Base-by-base conservation (phyloP, 2,113 vertebrate genomes). In the Pipra filicauda region DNA sequence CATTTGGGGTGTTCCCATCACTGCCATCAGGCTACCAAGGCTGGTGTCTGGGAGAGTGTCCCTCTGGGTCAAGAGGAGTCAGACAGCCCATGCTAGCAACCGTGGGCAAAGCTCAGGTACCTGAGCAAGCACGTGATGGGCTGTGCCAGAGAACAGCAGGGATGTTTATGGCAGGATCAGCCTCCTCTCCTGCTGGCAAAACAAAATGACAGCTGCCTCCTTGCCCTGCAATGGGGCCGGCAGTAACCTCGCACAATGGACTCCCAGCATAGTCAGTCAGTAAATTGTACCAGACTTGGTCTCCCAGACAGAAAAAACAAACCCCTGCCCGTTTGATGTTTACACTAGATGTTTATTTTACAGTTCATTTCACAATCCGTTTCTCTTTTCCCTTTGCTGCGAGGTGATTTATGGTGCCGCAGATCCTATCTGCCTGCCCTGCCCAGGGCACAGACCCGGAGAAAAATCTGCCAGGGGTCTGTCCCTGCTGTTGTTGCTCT, bases 261-360 rank as follows among this genome's bases (percentile, higher is more conserved):
- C 73, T 66, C 73, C 20, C 4, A 4, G 65, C 39, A 41, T 0
- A 89, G 27, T 30, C 55, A 86, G 76, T 39, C 93, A 61, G 48
- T 17, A 81, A 74, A 55, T 58, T 62, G 30, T 59, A 22, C 48
- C 3, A 10, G 84, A 74, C 77, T 75, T 75, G 84, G 84, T 62
- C 84, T 91, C 52, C 75, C 93, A 95, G 93, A 95, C 94, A 92
- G 94, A 82, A 87, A 96, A 85, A 95, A 69, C 93, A 87, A 94
- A 46, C 73, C 73, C 65, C 70, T 87, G 65, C 20, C 15, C 62
- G 52, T 79, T 72, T 0, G 0, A 28, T 94, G 94, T 96, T 97
- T 95, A 96, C 89, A 54, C 82, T 95, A 78, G 80, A 17, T 92
- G 91, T 96, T 97, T 95, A 96, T 95, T 96, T 97, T 96, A 95